These are phyloP conservation scores for Diaperis boleti DNA, from an alignment of 2,888 invertebrate genomes.

Conservation along the genomic window DNA sequence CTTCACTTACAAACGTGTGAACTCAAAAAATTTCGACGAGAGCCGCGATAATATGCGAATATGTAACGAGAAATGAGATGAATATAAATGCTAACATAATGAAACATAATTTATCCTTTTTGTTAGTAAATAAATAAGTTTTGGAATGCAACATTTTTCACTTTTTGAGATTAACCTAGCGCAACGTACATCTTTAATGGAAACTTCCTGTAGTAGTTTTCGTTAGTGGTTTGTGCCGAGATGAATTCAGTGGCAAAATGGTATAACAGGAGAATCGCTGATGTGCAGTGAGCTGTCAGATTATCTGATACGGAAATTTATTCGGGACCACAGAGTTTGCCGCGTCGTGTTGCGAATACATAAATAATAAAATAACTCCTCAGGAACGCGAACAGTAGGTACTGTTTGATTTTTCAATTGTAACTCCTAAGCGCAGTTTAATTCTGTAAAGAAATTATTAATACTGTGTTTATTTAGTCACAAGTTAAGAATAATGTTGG, in stretches of 20 bases:
- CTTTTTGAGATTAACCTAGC: not conserved
- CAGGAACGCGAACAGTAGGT: slow-evolving; percentile 32
- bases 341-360: slow-evolving; percentile 46
- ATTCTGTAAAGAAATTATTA: too few relatives aligned
- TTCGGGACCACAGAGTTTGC: slow-evolving; percentile 45
- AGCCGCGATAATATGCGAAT: not conserved
- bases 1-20: too few relatives aligned
- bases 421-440: slow-evolving; percentile 12
- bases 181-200: slow-evolving; percentile 13
- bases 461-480: too few relatives aligned
- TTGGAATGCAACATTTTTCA: not conserved
- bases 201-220: slow-evolving; percentile 16
- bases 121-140: not conserved
- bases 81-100: not conserved
- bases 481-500: too few relatives aligned
- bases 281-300: slow-evolving; percentile 46
- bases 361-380: slow-evolving; percentile 47
- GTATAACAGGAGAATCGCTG: slow-evolving; percentile 42
- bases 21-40: not conserved
- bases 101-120: too few relatives aligned
- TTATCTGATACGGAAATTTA: slow-evolving; percentile 48
- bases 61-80: not conserved
- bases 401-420: slow-evolving; percentile 27
- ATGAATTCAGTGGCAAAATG: slow-evolving; percentile 25
- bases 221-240: not conserved